These are phyloP conservation scores for Remorina albescens DNA, from an alignment of 2,797 vertebrate species.

Conservation along the genomic window DNA sequence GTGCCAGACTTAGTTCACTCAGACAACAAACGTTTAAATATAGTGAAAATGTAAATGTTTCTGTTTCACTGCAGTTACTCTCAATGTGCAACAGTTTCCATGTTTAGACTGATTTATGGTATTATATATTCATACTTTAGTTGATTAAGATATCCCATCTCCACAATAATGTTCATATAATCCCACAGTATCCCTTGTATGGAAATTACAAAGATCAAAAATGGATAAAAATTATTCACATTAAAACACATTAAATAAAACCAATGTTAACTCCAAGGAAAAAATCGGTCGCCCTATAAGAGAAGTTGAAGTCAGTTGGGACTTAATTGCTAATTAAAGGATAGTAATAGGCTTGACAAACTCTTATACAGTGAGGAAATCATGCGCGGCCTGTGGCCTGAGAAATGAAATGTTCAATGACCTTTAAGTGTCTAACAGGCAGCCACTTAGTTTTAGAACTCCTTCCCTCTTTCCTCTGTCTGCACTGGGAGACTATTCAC, in stretches of 20 bases:
- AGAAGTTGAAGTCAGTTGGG: too few species aligned
- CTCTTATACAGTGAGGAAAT: neutral
- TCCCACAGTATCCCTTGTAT: too few species aligned
- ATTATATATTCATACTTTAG: neutral
- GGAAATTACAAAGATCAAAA: too few species aligned
- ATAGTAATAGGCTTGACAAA: neutral
- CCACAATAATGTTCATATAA: neutral
- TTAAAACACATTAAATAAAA: too few species aligned
- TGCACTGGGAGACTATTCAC: neutral
- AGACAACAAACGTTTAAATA: neutral
- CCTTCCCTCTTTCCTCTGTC: constrained; percentile 10
- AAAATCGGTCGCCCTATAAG: too few species aligned
- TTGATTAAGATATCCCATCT: too few species aligned
- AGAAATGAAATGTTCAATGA: constrained; percentile 24
- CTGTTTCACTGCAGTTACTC: neutral
- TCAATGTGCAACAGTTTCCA: neutral
- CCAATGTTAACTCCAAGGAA: too few species aligned
- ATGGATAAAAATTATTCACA: too few species aligned
- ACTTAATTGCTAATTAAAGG: too few species aligned
- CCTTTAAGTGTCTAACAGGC: constrained; percentile 21
- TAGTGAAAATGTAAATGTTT: neutral
- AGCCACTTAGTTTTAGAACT: constrained; percentile 7
- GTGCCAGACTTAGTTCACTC: neutral
- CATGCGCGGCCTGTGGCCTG: neutral
- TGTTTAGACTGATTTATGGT: neutral